Base-by-base conservation (phyloP, 2,888 invertebrate species). In the Eupithecia vulgata region DNA sequence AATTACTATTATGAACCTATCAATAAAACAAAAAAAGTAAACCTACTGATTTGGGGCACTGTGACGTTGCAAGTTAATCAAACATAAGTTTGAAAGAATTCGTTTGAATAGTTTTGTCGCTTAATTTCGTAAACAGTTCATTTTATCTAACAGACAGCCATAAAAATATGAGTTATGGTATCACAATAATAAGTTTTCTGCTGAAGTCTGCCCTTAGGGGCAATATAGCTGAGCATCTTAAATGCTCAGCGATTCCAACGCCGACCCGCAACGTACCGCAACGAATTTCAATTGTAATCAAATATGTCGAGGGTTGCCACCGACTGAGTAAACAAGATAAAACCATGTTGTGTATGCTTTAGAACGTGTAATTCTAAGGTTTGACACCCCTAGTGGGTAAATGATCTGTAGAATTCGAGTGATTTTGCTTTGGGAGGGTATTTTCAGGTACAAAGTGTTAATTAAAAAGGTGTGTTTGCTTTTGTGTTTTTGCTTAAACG, bases 281-380 rank as follows among this genome's bases (percentile, higher is more conserved):
- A 81, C 85, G 84, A 88, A 87, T 89, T 91, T 89, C 89, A 88
- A 90, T 90, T 88, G 91, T 89, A 90, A 91, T 90, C 91, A 90
- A 91, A 92, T 91, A 90, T 88, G 88, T 86, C 84, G 82, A 83
- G 85, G 84, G 85, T 75, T 80, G 76, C 83, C 83, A 82, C 82
- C 83, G 87, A 85, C 91, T 92, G 91, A 83, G 88, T 88, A 90
- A 91, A 92, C 91, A 91, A 91, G 92, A 92, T 92, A 92, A 89
- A 88, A 85, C 85, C 84, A 68, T 81, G 78, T 84, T 84, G 87
- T 89, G 87, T 87, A 82, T 85, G 83, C 85, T 85, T 86, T 85
- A 84, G 81, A 79, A 79, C 78, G 76, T 80, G 78, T 80, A 78
- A 80, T 79, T 77, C 78, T 79, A 67, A 76, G 77, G 84, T 88